Conservation (phyloP, 1,140 invertebrate species). For the Fopius arisanus region DNA sequence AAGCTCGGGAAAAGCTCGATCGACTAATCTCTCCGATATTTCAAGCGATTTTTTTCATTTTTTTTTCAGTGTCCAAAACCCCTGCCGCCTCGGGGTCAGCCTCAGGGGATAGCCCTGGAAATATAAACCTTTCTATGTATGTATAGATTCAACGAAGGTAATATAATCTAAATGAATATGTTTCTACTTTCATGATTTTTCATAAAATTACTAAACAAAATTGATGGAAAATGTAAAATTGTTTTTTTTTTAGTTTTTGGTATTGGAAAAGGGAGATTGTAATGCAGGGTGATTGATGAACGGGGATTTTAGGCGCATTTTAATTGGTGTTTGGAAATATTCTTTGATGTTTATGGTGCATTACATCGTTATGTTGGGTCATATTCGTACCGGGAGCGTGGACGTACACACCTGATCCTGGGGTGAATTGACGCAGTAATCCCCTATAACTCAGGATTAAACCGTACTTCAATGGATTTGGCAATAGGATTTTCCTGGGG, state of each 20-base stretch:
- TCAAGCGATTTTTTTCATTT: constrained; percentile 58
- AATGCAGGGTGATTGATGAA: not conserved
- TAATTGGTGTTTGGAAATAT: not conserved
- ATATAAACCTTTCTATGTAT: constrained; percentile 7
- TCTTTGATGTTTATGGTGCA: not conserved
- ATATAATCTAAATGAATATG: not conserved
- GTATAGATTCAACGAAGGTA: not conserved
- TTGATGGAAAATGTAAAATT: not conserved
- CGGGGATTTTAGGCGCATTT: not conserved
- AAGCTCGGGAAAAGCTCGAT: constrained; percentile 45
- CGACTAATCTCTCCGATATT: constrained; percentile 63
- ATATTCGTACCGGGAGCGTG: not conserved
- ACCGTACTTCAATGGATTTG: not conserved
- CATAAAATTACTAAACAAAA: not conserved
- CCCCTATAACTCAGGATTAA: not conserved
- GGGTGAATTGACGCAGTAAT: not conserved
- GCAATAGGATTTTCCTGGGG: not conserved
- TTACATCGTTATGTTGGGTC: not conserved
- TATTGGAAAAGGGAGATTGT: not conserved
- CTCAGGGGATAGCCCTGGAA: not conserved
- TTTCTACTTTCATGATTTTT: not conserved
- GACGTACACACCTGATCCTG: not conserved
- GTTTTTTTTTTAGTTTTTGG: not conserved
- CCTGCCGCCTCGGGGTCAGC: not conserved
- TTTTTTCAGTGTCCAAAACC: not conserved